A percentile compares a stretch with the other conserved stretches of the same genome.
phyloP scores from a whole-genome alignment of 2,797 vertebrate species.

The Hydrophis major region DNA sequence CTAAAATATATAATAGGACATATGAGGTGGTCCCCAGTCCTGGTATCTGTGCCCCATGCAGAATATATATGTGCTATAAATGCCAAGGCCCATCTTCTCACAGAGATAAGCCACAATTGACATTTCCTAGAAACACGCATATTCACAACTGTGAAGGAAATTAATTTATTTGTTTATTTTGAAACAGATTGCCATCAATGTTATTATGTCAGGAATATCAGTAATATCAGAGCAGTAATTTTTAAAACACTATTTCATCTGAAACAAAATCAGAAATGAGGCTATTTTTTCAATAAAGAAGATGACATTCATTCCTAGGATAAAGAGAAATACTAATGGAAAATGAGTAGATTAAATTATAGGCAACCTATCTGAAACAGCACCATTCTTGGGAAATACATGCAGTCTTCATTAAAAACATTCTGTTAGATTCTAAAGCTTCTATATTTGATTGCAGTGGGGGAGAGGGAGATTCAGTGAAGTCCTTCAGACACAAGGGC shows the following conservation, averaged over 20 bases:
- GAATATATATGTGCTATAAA: neutral
- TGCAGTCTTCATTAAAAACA: neutral
- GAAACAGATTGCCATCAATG: too few species aligned
- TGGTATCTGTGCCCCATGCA: neutral
- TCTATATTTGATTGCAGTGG: neutral
- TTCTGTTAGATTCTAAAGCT: neutral
- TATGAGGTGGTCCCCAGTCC: neutral
- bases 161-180: neutral
- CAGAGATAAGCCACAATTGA: neutral
- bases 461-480: neutral
- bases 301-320: too few species aligned
- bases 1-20: neutral
- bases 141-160: neutral
- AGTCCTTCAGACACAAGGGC: neutral
- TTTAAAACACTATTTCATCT: neutral
- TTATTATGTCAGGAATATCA: neutral
- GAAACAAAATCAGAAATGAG: neutral
- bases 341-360: neutral
- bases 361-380: neutral
- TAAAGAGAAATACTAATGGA: neutral
- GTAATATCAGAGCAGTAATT: neutral
- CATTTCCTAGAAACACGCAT: neutral
- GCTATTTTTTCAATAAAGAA: neutral
- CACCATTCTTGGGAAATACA: neutral
- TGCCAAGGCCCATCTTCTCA: neutral